These are phyloP conservation scores for Hemibagrus wyckioides DNA, from an alignment of 2,113 vertebrate genomes.

Conservation along the genomic window DNA sequence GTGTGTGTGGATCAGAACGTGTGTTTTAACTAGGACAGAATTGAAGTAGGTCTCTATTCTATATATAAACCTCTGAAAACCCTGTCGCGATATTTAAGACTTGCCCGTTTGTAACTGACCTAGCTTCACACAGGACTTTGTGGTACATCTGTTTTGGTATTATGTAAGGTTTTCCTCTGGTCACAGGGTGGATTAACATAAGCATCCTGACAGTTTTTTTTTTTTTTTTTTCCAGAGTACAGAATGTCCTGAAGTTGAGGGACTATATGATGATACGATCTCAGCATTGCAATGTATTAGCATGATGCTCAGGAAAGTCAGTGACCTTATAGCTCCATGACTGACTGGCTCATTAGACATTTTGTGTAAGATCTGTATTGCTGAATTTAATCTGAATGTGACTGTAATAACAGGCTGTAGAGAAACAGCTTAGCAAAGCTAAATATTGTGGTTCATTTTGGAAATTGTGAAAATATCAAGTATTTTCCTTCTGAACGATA, in stretches of 20 bases:
- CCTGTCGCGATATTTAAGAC: conserved; percentile 43
- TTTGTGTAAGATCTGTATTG: background rate
- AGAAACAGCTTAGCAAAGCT: background rate
- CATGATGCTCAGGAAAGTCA: background rate
- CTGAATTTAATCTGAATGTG: background rate
- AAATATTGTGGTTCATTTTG: background rate
- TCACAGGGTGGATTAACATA: background rate
- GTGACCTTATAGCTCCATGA: background rate
- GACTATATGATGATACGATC: background rate
- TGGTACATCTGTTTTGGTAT: background rate
- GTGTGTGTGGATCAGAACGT: background rate
- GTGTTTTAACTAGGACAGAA: conserved; percentile 49
- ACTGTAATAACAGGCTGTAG: background rate
- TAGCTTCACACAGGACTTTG: conserved; percentile 15
- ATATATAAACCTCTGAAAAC: conserved; percentile 49
- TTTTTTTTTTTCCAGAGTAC: background rate
- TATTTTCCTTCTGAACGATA: background rate
- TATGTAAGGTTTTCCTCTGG: conserved; percentile 10
- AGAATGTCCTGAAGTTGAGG: background rate
- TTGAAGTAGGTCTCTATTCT: conserved; percentile 52
- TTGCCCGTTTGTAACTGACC: conserved; percentile 35
- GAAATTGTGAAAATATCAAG: background rate
- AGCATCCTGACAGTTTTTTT: background rate
- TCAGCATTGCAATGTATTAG: background rate
- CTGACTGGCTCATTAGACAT: background rate